Percentiles rank a stretch among this genome's conserved stretches.
phyloP scores from a whole-genome alignment of 2,888 invertebrate genomes.

The Polyommatus icarus region DNA sequence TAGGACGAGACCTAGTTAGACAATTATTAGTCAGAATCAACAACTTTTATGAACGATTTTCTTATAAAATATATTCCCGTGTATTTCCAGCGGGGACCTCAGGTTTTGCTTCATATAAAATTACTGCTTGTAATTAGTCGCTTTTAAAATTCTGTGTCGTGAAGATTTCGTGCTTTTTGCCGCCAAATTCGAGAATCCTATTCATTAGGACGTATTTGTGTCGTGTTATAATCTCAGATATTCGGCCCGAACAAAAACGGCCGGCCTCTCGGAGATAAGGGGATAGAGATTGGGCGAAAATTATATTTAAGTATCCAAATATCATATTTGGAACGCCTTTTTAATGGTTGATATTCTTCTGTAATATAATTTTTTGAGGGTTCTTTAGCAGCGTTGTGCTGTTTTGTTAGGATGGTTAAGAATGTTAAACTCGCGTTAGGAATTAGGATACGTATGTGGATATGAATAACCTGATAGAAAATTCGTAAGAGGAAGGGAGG shows the following conservation, averaged over 20 bases:
- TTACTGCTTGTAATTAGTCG: constrained; percentile 49
- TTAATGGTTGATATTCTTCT: neutral
- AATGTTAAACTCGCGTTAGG: neutral
- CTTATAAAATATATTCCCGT: constrained; percentile 34
- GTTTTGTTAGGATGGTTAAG: neutral
- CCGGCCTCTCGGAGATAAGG: neutral
- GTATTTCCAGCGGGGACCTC: constrained; percentile 40
- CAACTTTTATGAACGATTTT: neutral
- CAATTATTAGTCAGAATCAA: neutral
- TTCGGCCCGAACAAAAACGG: constrained; percentile 11
- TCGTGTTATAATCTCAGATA: constrained; percentile 31
- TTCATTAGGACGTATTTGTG: constrained; percentile 35
- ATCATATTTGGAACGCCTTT: constrained; percentile 14
- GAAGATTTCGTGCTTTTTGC: constrained; percentile 41
- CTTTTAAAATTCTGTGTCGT: constrained; percentile 48
- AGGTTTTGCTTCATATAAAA: constrained; percentile 45
- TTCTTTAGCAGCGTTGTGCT: neutral
- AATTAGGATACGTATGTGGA: neutral
- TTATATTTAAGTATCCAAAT: constrained; percentile 20
- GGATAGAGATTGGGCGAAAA: constrained; percentile 24
- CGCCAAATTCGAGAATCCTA: constrained; percentile 34
- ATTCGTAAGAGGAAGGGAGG: too few species aligned
- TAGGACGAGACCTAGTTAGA: too few species aligned
- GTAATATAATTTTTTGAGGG: neutral
- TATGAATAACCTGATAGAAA: neutral